These are phyloP conservation scores for Lamproptera curius DNA, from an alignment of 2,888 invertebrate genomes.

Conservation along the genomic window DNA sequence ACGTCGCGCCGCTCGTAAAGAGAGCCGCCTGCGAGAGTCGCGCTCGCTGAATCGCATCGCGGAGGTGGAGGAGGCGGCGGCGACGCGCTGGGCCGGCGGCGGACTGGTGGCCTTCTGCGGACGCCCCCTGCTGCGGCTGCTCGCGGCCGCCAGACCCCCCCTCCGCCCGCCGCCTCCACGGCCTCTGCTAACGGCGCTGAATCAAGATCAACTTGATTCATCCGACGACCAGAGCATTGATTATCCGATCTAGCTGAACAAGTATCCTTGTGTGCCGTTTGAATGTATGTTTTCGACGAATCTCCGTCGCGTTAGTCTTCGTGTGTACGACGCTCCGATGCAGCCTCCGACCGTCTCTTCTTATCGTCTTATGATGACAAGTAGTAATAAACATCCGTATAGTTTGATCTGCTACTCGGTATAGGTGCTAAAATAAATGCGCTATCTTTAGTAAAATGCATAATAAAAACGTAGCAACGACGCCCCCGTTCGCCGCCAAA, in stretches of 20 bases:
- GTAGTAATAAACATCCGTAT: no score
- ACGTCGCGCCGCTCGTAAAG: slow-evolving; percentile 63
- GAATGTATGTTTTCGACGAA: slow-evolving; percentile 1
- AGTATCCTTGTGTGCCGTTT: slow-evolving; percentile 1
- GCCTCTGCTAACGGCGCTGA: slow-evolving; percentile 50
- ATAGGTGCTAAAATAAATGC: slow-evolving; percentile 8
- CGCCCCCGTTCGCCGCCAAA: slow-evolving; percentile 35
- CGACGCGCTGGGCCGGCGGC: slow-evolving; percentile 61
- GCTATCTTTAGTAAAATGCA: slow-evolving; percentile 12
- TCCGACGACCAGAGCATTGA: no score
- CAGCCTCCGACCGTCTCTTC: background rate
- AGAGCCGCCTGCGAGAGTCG: slow-evolving; percentile 83
- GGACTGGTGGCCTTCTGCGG: slow-evolving; percentile 66
- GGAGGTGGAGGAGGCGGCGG: slow-evolving; percentile 84
- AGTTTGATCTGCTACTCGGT: slow-evolving; percentile 1
- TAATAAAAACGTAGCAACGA: slow-evolving; percentile 13
- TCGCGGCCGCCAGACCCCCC: slow-evolving; percentile 72
- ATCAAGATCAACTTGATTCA: background rate
- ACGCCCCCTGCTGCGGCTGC: slow-evolving; percentile 63
- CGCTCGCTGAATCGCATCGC: slow-evolving; percentile 91
- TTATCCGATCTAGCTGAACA: no score
- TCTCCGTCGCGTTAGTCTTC: slow-evolving; percentile 4
- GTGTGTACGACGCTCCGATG: slow-evolving; percentile 4
- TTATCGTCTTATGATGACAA: background rate
- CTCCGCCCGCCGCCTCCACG: slow-evolving; percentile 60